A percentile compares a stretch with the other conserved stretches of the same genome.
Conservation (phyloP, 1,140 invertebrate species). For the Zophobas morio region DNA sequence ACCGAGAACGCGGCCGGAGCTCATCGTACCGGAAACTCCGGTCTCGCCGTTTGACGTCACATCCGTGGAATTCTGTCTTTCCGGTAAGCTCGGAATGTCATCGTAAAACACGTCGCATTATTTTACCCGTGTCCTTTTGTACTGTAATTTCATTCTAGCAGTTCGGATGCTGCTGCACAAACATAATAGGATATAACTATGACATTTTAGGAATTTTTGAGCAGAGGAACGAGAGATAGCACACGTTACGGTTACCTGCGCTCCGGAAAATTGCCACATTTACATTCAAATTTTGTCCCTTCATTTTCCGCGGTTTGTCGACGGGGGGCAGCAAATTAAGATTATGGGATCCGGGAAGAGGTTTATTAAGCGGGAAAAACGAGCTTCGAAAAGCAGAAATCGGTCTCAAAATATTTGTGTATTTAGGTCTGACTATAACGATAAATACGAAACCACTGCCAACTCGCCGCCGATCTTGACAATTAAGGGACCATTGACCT, state of each 20-base stretch:
- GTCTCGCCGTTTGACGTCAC: conserved; percentile 52
- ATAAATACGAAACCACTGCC: too few relatives aligned
- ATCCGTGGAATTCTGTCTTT: conserved; percentile 54
- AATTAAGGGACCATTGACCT: too few relatives aligned
- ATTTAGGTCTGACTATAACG: too few relatives aligned
- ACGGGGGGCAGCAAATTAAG: not conserved
- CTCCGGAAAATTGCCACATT: not conserved
- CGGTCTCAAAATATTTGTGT: too few relatives aligned
- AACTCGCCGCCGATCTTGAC: too few relatives aligned
- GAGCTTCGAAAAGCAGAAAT: not conserved
- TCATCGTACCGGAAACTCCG: conserved; percentile 49
- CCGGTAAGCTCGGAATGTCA: conserved; percentile 54
- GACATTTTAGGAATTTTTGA: conserved; percentile 3
- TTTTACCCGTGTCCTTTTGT: conserved; percentile 30
- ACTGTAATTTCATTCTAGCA: conserved; percentile 44
- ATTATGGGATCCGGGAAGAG: not conserved
- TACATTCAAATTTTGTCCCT: conserved; percentile 1
- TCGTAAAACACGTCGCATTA: conserved; percentile 46
- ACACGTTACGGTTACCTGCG: not conserved
- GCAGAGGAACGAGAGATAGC: not conserved
- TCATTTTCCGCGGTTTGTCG: conserved; percentile 1
- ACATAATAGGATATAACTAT: conserved; percentile 25
- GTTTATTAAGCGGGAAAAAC: not conserved
- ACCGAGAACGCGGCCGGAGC: conserved; percentile 38
- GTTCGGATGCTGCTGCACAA: conserved; percentile 13